Base-by-base conservation (phyloP, 2,113 vertebrate genomes). In the Neolamprologus kungweensis region DNA sequence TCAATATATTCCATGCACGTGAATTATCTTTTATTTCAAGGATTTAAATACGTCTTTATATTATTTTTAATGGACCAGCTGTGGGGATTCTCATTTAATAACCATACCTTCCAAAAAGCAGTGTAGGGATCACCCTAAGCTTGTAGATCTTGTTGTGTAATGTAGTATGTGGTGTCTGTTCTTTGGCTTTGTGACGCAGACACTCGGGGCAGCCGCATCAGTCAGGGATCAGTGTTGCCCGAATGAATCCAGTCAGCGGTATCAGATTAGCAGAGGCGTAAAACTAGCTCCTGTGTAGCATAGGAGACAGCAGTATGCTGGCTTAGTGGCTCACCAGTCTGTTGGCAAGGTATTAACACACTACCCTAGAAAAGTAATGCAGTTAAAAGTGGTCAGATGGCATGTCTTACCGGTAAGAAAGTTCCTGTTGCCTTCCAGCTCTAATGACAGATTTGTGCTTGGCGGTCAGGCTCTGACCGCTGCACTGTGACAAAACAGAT, bases 201-300 rank as follows among this genome's bases (percentile, higher is more conserved):
- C 89, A 17, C 58, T 80, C 16, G n/a, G 50, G 9, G 23, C 75
- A 82, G 86, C 54, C 47, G 9, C 78, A 88, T 90, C 88, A 84
- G 73, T 90, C 89, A 71, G 85, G 82, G 88, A 88, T 94, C 90
- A 90, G 87, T 10, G 17, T 85, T 33, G 57, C 57, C 79, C 75
- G 82, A 92, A 84, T 85, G 78, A 89, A 73, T 87, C 85, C 88
- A 83, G 86, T 89, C 88, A 83, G 80, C 21, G 86, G 85, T 91
- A 90, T 91, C 93, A 85, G 93, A 93, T 92, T 88, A 93, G 81
- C 60, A 1, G 87, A 84, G 50, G 79, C 1, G 31, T 85, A 86
- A 87, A 82, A 57, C 65, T 68, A 81, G 51, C 79, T 84, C 57
- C 63, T 53, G 83, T 79, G 65, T 75, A 80, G 23, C 7, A 9